Conservation (phyloP, 2,797 vertebrate species). For the Crocodylus rhombifer region DNA sequence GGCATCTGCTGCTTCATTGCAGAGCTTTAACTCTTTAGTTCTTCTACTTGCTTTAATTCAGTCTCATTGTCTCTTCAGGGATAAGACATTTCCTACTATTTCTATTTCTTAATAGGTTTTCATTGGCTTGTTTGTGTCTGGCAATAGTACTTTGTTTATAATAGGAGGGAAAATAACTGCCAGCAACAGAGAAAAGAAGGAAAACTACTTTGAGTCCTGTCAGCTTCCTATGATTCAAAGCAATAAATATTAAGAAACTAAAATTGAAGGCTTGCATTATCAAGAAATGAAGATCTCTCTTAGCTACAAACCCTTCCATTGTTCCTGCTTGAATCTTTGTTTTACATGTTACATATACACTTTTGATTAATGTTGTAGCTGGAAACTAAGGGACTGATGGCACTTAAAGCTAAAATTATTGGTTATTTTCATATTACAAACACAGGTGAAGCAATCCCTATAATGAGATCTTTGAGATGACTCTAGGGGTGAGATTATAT, state of each 20-base stretch:
- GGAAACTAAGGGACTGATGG: not conserved
- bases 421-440: not conserved
- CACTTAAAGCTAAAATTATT: not conserved
- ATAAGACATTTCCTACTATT: not conserved
- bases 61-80: not conserved
- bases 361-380: not conserved
- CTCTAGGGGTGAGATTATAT: not conserved
- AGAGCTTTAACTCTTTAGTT: constrained; percentile 65
- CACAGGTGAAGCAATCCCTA: not conserved
- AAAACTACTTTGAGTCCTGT: not conserved
- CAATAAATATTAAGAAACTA: not conserved
- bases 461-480: not conserved
- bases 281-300: not conserved
- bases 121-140: not conserved
- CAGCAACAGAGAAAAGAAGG: not conserved
- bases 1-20: constrained; percentile 55
- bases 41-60: not conserved
- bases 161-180: not conserved
- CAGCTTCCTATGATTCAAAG: not conserved
- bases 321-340: not conserved
- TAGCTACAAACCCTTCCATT: not conserved
- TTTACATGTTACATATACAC: not conserved
- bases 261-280: not conserved
- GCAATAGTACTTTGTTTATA: not conserved
- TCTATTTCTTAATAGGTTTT: not conserved